phyloP scores from a whole-genome alignment of 1,140 invertebrate species.

The Drosophila nikananu region DNA sequence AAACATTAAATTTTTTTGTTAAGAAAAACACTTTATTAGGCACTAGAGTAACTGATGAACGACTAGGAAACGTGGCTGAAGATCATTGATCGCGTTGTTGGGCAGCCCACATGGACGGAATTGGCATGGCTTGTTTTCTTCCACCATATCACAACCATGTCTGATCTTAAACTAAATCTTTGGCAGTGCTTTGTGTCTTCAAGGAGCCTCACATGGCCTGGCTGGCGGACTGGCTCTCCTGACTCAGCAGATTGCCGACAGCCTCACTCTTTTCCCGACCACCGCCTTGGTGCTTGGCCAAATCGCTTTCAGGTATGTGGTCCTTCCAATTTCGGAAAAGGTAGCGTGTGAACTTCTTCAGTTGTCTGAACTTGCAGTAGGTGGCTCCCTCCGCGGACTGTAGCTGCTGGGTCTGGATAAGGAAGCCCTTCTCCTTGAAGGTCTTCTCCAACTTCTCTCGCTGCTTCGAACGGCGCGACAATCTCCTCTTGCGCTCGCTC shows the following conservation, averaged over 20 bases:
- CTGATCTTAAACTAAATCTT: constrained; percentile 69
- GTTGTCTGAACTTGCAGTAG: constrained; percentile 96
- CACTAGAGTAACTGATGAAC: constrained; percentile 57
- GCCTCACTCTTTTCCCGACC: constrained; percentile 17
- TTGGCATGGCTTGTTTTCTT: constrained; percentile 49
- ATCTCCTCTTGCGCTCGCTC: constrained; percentile 87
- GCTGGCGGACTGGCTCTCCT: constrained; percentile 21
- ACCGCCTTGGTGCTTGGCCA: constrained; percentile 53
- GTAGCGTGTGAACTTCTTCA: constrained; percentile 96
- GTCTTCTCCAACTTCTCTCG: constrained; percentile 95
- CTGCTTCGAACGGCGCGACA: constrained; percentile 92
- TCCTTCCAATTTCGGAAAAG: constrained; percentile 97
- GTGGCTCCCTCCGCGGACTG: constrained; percentile 96
- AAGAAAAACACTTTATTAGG: constrained; percentile 61
- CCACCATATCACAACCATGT: constrained; percentile 10
- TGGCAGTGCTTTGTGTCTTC: constrained; percentile 66
- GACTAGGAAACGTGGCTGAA: constrained; percentile 60
- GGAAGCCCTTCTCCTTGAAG: constrained; percentile 96
- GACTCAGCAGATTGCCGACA: constrained; percentile 37
- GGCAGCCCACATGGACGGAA: constrained; percentile 73
- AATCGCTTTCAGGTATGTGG: constrained; percentile 93
- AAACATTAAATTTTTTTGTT: constrained; percentile 61
- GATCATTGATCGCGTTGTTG: constrained; percentile 19
- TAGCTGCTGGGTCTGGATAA: constrained; percentile 96
- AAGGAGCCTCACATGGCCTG: constrained; percentile 28